Percentiles rank a stretch among this genome's conserved stretches.
These are phyloP conservation scores for Zelostemma sp. DNA, from an alignment of 1,140 invertebrate genomes.

Conservation along the genomic window DNA sequence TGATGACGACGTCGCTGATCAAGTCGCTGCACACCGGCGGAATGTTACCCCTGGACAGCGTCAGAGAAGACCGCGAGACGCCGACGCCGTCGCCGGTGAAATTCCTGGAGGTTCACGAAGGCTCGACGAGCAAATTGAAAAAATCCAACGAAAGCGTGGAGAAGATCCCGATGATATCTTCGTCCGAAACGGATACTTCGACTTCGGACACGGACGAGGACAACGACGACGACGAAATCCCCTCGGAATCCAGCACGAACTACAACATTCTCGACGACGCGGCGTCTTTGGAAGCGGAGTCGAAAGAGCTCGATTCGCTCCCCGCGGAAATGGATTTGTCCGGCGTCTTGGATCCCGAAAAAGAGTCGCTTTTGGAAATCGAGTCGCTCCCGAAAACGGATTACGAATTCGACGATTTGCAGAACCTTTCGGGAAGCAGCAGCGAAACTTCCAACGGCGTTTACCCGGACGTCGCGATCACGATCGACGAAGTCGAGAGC, in stretches of 20 bases:
- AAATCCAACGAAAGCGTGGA: constrained; percentile 26
- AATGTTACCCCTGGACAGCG: constrained; percentile 68
- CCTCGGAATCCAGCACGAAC: constrained; percentile 61
- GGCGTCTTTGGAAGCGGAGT: constrained; percentile 41
- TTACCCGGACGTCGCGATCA: background rate
- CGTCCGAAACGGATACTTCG: constrained; percentile 60
- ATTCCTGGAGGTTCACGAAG: constrained; percentile 42
- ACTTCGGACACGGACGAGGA: constrained; percentile 49
- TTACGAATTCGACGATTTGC: background rate
- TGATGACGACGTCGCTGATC: constrained; percentile 76
- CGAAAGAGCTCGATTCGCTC: background rate
- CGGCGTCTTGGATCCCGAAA: background rate
- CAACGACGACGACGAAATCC: constrained; percentile 44
- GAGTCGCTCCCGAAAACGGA: background rate
- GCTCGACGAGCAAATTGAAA: constrained; percentile 12
- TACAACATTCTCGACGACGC: constrained; percentile 60
- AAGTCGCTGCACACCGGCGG: constrained; percentile 74
- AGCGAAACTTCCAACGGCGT: background rate
- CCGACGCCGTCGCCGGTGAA: constrained; percentile 54
- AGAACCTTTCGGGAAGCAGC: background rate
- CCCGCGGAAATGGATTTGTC: background rate
- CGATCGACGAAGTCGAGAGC: background rate
- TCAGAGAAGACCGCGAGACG: constrained; percentile 72
- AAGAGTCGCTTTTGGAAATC: background rate
- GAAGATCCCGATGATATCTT: constrained; percentile 57